phyloP scores from a whole-genome alignment of 2,888 invertebrate species.

The Bursaphelenchus okinawaensis region DNA sequence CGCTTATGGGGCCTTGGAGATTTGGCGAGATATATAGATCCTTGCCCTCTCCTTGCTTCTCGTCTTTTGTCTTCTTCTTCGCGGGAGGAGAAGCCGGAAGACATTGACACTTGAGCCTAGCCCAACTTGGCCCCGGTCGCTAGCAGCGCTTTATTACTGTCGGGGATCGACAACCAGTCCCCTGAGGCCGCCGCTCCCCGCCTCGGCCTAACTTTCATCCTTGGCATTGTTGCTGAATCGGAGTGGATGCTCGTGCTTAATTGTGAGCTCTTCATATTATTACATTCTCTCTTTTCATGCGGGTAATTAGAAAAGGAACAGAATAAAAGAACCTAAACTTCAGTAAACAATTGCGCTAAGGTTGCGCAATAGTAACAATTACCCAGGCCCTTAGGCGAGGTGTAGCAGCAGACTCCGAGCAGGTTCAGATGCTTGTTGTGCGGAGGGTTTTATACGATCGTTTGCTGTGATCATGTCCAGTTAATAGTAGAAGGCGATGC shows the following conservation, averaged over 20 bases:
- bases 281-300: neutral
- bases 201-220: neutral
- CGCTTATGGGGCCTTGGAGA: neutral
- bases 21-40: neutral
- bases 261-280: neutral
- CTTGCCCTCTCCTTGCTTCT: neutral
- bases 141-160: neutral
- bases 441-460: neutral
- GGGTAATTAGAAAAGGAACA: neutral
- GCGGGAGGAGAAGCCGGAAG: neutral
- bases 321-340: neutral
- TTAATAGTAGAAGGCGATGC: slow-evolving; percentile 1
- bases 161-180: neutral
- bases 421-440: neutral
- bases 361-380: neutral
- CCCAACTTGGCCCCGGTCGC: neutral
- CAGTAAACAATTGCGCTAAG: neutral
- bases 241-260: neutral
- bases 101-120: neutral
- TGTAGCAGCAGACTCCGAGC: neutral
- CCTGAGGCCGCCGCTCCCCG: neutral
- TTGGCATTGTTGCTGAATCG: neutral
- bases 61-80: neutral
- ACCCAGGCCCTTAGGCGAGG: neutral
- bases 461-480: neutral